Conservation (phyloP, 2,113 vertebrate species). For the Pachycephala philippinensis region DNA sequence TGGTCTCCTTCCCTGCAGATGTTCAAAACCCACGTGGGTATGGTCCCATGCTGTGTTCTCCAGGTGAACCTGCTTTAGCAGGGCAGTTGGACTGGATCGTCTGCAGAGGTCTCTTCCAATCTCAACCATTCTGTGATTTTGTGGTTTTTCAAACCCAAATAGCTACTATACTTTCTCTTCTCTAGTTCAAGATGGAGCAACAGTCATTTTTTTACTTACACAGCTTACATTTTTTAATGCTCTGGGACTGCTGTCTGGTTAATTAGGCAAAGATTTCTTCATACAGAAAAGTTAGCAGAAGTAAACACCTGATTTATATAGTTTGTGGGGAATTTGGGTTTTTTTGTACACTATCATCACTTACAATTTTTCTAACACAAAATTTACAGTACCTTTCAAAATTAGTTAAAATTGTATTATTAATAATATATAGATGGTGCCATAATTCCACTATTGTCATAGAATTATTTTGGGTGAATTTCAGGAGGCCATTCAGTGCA, state of each 20-base stretch:
- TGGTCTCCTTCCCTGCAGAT: neutral
- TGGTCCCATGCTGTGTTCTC: neutral
- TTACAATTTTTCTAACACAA: neutral
- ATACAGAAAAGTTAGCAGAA: neutral
- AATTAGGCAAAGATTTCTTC: neutral
- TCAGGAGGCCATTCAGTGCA: neutral
- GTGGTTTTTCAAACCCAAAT: neutral
- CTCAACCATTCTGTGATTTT: neutral
- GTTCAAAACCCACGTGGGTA: neutral
- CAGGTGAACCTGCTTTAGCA: neutral
- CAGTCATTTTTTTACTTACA: neutral
- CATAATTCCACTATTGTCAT: neutral
- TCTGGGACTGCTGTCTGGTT: neutral
- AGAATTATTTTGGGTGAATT: neutral
- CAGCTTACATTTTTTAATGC: neutral
- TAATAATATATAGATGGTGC: neutral
- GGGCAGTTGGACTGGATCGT: rapidly evolving
- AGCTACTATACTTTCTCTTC: neutral
- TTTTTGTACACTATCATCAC: neutral
- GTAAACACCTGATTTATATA: rapidly evolving
- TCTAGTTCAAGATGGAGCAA: neutral
- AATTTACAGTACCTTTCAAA: neutral
- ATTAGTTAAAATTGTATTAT: neutral
- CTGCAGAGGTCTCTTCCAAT: neutral
- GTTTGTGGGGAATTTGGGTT: neutral